A percentile compares a stretch with the other conserved stretches of the same genome.
Evolutionary conservation across 2,113 vertebrate species (phyloP).

Genomic region (Megaleporinus macrocephalus): DNA sequence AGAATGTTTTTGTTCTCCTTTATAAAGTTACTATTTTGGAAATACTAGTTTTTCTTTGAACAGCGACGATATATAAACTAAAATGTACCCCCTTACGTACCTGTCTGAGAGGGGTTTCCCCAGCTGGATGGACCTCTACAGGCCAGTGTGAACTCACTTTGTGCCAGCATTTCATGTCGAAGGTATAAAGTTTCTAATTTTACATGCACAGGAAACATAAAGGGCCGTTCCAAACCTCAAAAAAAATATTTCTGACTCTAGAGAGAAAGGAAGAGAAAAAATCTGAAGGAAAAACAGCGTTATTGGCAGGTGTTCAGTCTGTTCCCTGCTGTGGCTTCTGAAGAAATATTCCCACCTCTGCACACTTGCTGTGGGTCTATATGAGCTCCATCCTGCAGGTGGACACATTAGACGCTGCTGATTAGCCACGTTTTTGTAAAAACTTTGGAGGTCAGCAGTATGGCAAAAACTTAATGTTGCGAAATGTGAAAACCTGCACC

Average conservation of each 20-base stretch:
- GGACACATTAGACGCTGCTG: neutral
- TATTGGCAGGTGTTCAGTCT: conserved; percentile 52
- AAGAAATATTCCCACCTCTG: conserved; percentile 35
- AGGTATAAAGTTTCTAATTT: conserved; percentile 57
- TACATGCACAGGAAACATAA: conserved; percentile 54
- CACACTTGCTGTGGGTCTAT: neutral
- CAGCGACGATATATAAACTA: too few species aligned
- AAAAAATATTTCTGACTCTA: conserved; percentile 44
- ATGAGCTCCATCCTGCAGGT: neutral
- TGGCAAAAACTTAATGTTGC: too few species aligned
- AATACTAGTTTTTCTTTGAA: too few species aligned
- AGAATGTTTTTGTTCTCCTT: too few species aligned
- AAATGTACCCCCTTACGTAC: neutral
- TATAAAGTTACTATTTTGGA: too few species aligned
- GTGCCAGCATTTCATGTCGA: conserved; percentile 42
- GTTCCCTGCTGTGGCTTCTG: conserved; percentile 33
- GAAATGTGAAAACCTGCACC: too few species aligned
- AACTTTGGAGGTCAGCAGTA: neutral
- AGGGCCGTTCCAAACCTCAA: conserved; percentile 48
- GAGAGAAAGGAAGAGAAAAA: conserved; percentile 15
- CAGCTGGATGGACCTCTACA: neutral
- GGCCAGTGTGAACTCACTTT: conserved; percentile 6
- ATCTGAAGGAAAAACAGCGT: conserved; percentile 40
- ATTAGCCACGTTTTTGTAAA: neutral
- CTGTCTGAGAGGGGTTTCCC: conserved; percentile 16